These are phyloP conservation scores for Rhinella marina DNA, from an alignment of 2,797 vertebrate species.

Conservation along the genomic window DNA sequence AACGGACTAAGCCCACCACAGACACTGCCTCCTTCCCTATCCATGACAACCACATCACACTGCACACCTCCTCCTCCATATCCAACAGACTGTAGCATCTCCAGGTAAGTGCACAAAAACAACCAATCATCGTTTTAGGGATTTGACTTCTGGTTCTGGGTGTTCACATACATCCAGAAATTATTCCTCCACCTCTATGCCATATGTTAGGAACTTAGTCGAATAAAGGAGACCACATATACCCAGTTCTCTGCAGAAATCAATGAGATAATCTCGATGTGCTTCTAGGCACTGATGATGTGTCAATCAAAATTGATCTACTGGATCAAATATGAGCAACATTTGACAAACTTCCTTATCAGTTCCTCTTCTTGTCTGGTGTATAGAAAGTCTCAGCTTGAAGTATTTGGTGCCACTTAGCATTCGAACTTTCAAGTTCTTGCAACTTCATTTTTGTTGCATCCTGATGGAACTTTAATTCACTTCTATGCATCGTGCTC, in stretches of 20 bases:
- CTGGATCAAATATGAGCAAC: neutral
- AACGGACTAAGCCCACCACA: conserved; percentile 96
- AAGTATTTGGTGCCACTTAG: neutral
- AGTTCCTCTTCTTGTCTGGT: neutral
- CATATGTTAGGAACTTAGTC: neutral
- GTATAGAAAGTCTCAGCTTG: neutral
- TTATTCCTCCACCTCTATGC: neutral
- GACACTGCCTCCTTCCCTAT: conserved; percentile 89
- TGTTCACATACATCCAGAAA: neutral
- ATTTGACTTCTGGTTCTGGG: neutral
- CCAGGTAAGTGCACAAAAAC: conserved; percentile 83
- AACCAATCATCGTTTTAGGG: neutral
- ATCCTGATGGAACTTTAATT: neutral
- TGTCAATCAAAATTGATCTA: neutral
- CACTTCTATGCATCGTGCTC: neutral
- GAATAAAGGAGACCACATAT: neutral
- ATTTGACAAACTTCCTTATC: neutral
- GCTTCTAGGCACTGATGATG: neutral
- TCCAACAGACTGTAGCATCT: conserved; percentile 99
- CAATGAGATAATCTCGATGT: neutral
- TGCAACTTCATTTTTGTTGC: neutral
- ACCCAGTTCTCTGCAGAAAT: neutral
- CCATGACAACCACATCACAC: conserved; percentile 95
- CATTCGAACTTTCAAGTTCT: neutral
- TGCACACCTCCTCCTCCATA: conserved; percentile 98